Base-by-base conservation (phyloP, 92 coral and sea anemone species). In the Plumapathes pennacea region DNA sequence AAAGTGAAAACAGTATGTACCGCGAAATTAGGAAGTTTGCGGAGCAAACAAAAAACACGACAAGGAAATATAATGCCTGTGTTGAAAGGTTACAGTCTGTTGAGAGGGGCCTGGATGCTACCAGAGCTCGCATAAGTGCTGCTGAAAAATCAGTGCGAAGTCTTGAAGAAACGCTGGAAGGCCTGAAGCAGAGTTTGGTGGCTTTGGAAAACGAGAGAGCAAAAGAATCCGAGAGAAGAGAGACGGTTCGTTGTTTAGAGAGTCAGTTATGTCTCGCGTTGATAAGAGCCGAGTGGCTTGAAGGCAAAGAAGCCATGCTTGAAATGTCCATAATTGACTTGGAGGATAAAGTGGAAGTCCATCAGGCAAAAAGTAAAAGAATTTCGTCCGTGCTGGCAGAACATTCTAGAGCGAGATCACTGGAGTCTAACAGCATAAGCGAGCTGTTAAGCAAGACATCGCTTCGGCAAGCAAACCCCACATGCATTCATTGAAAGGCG, bases 321-420 rank as follows among this genome's bases (percentile, higher is more conserved):
- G 83, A 77, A 47, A 60, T 31, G 25, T 44, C 69, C 50, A 59
- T 77, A 21, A 42, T 77, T 13, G 78, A 77, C 19, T 53, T 77
- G 36, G 83, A 77, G 69, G 83, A 77, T 60, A 46, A 76, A 36
- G 60, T 69, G 25, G 83, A 59, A 39, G 24, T 48, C 59, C 69
- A 49, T 15, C 50, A 44, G 27, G 55, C 57, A 38, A 77, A 53
- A 38, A 60, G 26, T 45, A 72, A 58, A 43, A 70, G 64, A 10
- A 30, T 57, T 7, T 42, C 36, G 24, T 32, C 42, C 23, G 28
- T 77, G 2, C 83, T 77, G 5, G 67, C 37, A 22, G 57, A 69
- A 5, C 50, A 20, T 38, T 51, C 60, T 17, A 41, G 36, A 11
- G 34, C 57, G 33, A 76, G 44, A 10, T 21, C 71, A 9, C n/a